Evolutionary conservation across 2,888 invertebrate species (phyloP).

Genomic region (Limnephilus rhombicus): DNA sequence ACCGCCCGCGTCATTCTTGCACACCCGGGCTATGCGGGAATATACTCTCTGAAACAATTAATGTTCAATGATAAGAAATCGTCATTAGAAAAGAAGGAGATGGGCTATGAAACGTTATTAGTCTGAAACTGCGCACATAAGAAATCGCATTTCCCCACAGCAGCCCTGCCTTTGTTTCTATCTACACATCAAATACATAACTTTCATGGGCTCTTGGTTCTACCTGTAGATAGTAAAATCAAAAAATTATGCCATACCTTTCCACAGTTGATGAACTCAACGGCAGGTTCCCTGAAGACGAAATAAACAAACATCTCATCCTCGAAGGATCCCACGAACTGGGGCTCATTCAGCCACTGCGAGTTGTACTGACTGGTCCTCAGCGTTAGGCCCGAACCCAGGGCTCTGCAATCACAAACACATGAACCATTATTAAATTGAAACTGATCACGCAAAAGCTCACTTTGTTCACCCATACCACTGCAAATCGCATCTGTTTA

Average conservation of each 20-base stretch:
- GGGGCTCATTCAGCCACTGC: constrained; percentile 94
- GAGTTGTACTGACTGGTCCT: constrained; percentile 89
- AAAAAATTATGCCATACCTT: constrained; percentile 79
- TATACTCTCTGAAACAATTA: constrained; percentile 83
- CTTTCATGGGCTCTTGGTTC: too few species aligned
- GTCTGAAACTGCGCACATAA: too few species aligned
- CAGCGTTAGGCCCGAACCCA: constrained; percentile 74
- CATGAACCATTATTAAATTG: background rate
- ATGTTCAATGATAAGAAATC: constrained; percentile 33
- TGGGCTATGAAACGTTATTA: too few species aligned
- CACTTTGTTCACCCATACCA: too few species aligned
- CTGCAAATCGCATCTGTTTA: too few species aligned
- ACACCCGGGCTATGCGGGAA: constrained; percentile 93
- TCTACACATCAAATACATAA: too few species aligned
- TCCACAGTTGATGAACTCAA: constrained; percentile 95
- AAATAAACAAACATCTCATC: constrained; percentile 93
- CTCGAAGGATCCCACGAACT: constrained; percentile 95
- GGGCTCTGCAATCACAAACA: constrained; percentile 20
- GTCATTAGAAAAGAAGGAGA: too few species aligned
- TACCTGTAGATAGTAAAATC: background rate
- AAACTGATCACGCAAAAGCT: too few species aligned
- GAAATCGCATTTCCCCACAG: too few species aligned
- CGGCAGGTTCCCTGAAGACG: constrained; percentile 92
- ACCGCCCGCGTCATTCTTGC: constrained; percentile 94
- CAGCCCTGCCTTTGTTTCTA: too few species aligned